Base-by-base conservation (phyloP, 2,888 invertebrate genomes). In the Drosophila mimetica region DNA sequence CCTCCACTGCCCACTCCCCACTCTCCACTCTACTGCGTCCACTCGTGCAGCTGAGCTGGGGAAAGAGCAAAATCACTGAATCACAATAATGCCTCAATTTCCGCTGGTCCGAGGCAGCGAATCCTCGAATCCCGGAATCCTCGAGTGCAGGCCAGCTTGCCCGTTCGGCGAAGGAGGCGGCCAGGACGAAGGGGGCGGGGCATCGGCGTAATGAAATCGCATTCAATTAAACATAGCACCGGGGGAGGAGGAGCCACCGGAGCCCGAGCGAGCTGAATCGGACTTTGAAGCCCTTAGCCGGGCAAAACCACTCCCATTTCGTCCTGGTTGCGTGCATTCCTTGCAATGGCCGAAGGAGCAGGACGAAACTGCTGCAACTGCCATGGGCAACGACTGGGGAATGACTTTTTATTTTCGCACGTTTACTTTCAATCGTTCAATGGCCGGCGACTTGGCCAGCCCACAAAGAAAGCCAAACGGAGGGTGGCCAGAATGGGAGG, bases 51-150 rank as follows among this genome's bases (percentile, higher is more conserved):
- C 44, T 63, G 47, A 52, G 69, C 72, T 41, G 63, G 72, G 52
- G 52, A 80, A 78, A 76, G 81, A 75, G 76, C 78, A 78, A 77
- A 80, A 76, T 84, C 86, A 85, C 69, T 89, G 89, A 85, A 81
- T 86, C 78, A 86, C 82, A 79, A 78, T 88, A 89, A 88, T 84
- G 89, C 89, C 74, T 89, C 86, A 84, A 87, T 88, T 89, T 87
- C 89, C 86, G 87, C 73, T 77, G 75, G 78, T 54, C 75, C 74
- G 66, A 66, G 44, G 47, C 53, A 32, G 59, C 63, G 61, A 69
- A 16, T 48, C 37, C 52, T 52, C 59, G 74, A 65, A 11, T 48
- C 37, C 51, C 47, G 51, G 74, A 65, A 16, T 48, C 42, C 52
- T 52, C 59, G 74, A 65, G 54, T 66, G 46, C 47, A 39, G 41